Percentiles rank a stretch among this genome's conserved stretches.
Conservation (phyloP, 2,113 vertebrate species). For the Silurus meridionalis region DNA sequence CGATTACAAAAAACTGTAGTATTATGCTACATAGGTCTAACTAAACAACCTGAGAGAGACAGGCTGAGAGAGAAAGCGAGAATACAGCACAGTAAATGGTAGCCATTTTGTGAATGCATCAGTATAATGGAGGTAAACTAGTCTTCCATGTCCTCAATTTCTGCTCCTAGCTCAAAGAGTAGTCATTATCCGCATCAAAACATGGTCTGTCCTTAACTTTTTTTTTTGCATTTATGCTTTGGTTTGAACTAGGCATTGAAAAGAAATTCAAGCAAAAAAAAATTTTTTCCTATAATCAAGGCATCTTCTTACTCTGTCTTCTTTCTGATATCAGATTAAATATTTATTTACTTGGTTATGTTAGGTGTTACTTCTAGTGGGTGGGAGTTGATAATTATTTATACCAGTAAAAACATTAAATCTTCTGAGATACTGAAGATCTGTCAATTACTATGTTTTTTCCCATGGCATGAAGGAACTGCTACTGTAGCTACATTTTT, state of each 20-base stretch:
- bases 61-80: background rate
- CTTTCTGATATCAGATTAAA: background rate
- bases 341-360: constrained; percentile 3
- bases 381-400: background rate
- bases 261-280: background rate
- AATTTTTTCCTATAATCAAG: background rate
- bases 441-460: background rate
- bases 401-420: background rate
- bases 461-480: background rate
- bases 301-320: background rate
- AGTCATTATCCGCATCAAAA: constrained; percentile 35
- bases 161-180: background rate
- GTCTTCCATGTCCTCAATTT: constrained; percentile 22
- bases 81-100: constrained; percentile 21
- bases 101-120: constrained; percentile 38
- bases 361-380: background rate
- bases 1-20: background rate
- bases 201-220: background rate
- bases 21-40: background rate
- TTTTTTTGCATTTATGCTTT: background rate
- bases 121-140: constrained; percentile 39
- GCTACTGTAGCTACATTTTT: too few relatives aligned
- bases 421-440: background rate
- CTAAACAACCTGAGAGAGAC: constrained; percentile 4
- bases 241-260: background rate